These are phyloP conservation scores for Leguminivora glycinivorella DNA, from an alignment of 1,140 invertebrate species.

Conservation along the genomic window DNA sequence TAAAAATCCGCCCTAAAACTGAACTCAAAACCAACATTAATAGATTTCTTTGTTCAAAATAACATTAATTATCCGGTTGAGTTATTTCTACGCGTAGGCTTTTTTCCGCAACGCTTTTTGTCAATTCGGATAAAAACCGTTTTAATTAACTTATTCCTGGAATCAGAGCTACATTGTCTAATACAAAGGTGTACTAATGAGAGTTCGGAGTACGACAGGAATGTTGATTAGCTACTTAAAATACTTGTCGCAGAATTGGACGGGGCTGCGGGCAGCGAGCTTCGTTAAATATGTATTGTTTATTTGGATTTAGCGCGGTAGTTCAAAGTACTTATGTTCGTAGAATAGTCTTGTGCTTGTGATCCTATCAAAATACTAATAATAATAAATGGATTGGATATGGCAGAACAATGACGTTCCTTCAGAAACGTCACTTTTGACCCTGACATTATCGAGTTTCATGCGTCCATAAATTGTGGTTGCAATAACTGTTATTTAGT, in stretches of 20 bases:
- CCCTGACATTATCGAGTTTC: too few relatives aligned
- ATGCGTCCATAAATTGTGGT: too few relatives aligned
- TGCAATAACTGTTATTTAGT: too few relatives aligned
- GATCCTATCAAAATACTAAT: too few relatives aligned
- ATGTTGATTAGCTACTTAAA: constrained; percentile 66
- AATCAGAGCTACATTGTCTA: constrained; percentile 38
- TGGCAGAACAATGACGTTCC: too few relatives aligned
- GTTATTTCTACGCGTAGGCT: background rate
- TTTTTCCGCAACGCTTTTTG: background rate
- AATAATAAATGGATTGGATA: too few relatives aligned
- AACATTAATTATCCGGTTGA: background rate
- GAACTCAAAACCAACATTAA: too few relatives aligned
- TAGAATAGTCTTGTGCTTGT: background rate
- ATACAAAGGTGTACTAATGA: constrained; percentile 65
- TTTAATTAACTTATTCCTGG: constrained; percentile 25
- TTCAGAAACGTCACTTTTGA: too few relatives aligned
- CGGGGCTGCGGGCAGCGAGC: constrained; percentile 41
- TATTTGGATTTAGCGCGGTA: constrained; percentile 27
- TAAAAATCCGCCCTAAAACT: too few relatives aligned
- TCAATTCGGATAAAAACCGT: background rate
- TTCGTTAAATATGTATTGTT: constrained; percentile 66
- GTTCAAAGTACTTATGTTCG: background rate
- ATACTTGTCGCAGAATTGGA: constrained; percentile 37
- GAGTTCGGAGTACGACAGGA: constrained; percentile 46
- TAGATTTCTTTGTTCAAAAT: background rate